Percentiles rank a stretch among this genome's conserved stretches.
Evolutionary conservation across 2,113 vertebrate species (phyloP).

Genomic region (Hucho hucho): DNA sequence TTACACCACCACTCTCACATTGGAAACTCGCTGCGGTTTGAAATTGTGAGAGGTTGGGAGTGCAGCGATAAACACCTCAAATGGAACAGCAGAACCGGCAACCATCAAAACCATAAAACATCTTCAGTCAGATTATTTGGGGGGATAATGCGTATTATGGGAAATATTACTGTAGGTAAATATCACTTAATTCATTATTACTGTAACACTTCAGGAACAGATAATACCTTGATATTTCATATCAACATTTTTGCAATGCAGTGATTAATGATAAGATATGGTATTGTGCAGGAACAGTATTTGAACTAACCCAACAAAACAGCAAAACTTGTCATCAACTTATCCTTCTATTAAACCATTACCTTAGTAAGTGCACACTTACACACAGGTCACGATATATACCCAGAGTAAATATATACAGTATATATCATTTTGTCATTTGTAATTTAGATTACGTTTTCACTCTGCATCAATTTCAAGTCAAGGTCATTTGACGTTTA

Average conservation of each 20-base stretch:
- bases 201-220: neutral
- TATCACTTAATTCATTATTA: neutral
- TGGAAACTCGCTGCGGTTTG: conserved; percentile 28
- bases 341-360: neutral
- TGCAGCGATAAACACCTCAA: conserved; percentile 14
- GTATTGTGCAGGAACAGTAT: neutral
- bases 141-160: neutral
- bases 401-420: neutral
- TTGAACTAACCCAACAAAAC: neutral
- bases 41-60: conserved; percentile 10
- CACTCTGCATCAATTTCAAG: neutral
- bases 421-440: conserved; percentile 17
- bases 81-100: neutral
- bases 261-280: neutral
- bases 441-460: neutral
- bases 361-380: neutral
- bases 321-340: neutral
- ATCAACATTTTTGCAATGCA: conserved; percentile 41
- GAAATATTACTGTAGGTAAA: neutral
- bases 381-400: conserved; percentile 16
- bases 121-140: neutral
- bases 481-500: neutral
- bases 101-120: neutral
- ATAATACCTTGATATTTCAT: conserved; percentile 7
- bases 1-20: neutral